These are phyloP conservation scores for Acanthornis magna DNA, from an alignment of 2,797 vertebrate genomes.

Conservation along the genomic window DNA sequence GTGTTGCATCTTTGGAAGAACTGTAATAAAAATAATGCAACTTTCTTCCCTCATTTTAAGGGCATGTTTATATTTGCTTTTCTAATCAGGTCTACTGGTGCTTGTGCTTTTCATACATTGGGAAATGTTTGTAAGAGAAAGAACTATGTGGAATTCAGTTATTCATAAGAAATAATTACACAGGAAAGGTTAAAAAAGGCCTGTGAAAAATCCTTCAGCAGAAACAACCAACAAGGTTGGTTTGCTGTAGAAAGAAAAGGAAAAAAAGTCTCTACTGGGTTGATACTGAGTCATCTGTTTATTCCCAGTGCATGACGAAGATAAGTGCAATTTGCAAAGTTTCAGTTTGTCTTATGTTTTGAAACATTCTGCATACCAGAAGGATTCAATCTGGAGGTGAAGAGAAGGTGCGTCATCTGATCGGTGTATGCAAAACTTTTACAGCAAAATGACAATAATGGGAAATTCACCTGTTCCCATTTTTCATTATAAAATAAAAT, in stretches of 20 bases:
- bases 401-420: not conserved
- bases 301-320: not conserved
- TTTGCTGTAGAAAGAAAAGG: not conserved
- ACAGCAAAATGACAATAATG: not conserved
- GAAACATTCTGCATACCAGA: not conserved
- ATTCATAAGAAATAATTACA: not conserved
- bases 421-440: not conserved
- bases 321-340: not conserved
- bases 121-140: not conserved
- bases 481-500: constrained; percentile 2
- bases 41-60: not conserved
- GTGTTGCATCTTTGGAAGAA: not conserved
- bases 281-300: not conserved
- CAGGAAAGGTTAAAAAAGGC: not conserved
- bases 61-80: not conserved
- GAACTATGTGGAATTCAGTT: not conserved
- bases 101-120: not conserved
- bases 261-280: not conserved
- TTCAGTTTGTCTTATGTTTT: not conserved
- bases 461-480: constrained; percentile 17
- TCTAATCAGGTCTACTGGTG: not conserved
- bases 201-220: not conserved
- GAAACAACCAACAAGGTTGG: not conserved
- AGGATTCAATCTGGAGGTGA: not conserved
- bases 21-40: not conserved